Evolutionary conservation across 2,797 vertebrate genomes (phyloP).

Genomic region (Gallinago nigripennis): DNA sequence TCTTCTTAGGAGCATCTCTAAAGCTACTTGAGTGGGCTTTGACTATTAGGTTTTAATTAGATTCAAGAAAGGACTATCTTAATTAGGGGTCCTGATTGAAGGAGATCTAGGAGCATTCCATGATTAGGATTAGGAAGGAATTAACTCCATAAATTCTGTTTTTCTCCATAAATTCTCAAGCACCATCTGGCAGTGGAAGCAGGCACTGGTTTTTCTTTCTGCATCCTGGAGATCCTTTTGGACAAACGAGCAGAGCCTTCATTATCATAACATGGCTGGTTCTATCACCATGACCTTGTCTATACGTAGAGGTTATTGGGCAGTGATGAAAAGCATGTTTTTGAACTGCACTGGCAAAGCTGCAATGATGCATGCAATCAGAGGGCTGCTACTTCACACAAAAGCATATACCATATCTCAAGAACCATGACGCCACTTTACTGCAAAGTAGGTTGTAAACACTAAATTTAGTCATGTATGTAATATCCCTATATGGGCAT

Average conservation of each 20-base stretch:
- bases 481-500: background rate
- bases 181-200: background rate
- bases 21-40: constrained; percentile 15
- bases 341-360: background rate
- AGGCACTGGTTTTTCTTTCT: background rate
- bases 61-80: background rate
- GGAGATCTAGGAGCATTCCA: constrained; percentile 3
- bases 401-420: background rate
- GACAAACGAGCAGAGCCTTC: background rate
- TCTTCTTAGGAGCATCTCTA: background rate
- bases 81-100: constrained; percentile 39
- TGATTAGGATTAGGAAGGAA: background rate
- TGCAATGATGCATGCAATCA: background rate
- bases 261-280: background rate
- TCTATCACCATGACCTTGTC: background rate
- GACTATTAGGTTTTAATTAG: constrained; percentile 24
- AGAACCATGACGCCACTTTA: background rate
- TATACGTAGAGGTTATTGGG: background rate
- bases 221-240: background rate
- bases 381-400: background rate
- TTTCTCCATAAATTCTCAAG: background rate
- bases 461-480: background rate
- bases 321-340: background rate
- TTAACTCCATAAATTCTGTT: constrained; percentile 11
- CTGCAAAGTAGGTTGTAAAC: background rate